These are phyloP conservation scores for Anguilla rostrata DNA, from an alignment of 2,113 vertebrate species.

Conservation along the genomic window DNA sequence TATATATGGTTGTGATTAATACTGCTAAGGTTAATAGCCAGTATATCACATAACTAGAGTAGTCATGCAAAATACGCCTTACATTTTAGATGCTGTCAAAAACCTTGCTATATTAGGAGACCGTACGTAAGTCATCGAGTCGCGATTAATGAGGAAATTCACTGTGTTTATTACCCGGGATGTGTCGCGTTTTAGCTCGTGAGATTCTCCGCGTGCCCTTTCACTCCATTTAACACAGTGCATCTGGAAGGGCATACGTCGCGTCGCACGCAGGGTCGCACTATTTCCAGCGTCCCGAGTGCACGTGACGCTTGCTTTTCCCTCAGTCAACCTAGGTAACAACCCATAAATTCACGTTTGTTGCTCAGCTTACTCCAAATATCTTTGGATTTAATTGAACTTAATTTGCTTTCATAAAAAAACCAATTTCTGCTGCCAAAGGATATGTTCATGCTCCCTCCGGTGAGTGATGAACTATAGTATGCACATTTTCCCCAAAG, in stretches of 20 bases:
- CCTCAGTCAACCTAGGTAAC: background rate
- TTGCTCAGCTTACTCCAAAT: background rate
- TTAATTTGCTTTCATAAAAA: background rate
- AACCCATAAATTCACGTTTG: background rate
- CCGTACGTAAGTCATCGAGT: conserved; percentile 51
- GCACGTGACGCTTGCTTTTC: background rate
- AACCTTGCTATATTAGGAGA: conserved; percentile 43
- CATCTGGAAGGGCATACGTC: conserved; percentile 45
- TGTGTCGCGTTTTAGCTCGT: conserved; percentile 8
- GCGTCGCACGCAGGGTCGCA: conserved; percentile 37
- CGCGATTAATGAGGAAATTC: conserved; percentile 40
- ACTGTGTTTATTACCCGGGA: conserved; percentile 40
- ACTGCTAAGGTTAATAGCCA: conserved; percentile 52
- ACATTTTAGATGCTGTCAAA: conserved; percentile 35
- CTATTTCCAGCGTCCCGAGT: background rate
- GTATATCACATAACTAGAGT: conserved; percentile 53
- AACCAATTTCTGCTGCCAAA: background rate
- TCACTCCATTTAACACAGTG: conserved; percentile 44
- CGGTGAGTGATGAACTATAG: background rate
- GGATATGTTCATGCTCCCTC: background rate
- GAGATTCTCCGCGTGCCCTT: conserved; percentile 34
- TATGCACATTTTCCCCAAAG: conserved; percentile 11
- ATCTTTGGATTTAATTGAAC: background rate
- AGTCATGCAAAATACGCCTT: conserved; percentile 53
- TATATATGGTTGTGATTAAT: conserved; percentile 60